Conservation (phyloP, 2,888 invertebrate species). For the Monoplex corrugatus region DNA sequence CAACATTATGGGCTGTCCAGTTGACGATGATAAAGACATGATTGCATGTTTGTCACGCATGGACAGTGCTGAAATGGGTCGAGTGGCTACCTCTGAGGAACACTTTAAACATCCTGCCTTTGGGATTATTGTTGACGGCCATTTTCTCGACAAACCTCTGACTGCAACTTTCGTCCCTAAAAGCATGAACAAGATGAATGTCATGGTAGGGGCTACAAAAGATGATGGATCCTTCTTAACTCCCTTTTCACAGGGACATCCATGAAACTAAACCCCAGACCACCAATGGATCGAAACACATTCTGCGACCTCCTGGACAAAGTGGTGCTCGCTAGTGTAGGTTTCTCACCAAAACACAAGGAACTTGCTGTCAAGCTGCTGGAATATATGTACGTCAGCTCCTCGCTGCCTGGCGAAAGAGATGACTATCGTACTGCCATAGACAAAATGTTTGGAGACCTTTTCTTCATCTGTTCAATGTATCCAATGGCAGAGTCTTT, state of each 20-base stretch:
- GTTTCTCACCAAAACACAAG: too few relatives aligned
- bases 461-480: background rate
- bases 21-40: background rate
- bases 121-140: background rate
- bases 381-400: background rate
- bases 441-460: background rate
- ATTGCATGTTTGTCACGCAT: background rate
- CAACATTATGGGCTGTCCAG: background rate
- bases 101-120: background rate
- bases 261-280: background rate
- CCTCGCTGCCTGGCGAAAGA: background rate
- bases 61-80: background rate
- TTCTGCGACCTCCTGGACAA: background rate
- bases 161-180: background rate
- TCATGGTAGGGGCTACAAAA: background rate
- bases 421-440: background rate
- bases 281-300: background rate
- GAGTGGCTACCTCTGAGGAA: background rate
- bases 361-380: background rate
- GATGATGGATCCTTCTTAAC: background rate
- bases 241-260: conserved; percentile 59
- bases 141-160: background rate
- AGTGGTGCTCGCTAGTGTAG: background rate
- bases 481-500: background rate
- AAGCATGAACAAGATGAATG: background rate